Evolutionary conservation across 2,888 invertebrate species (phyloP).

Genomic region (Troides helena): DNA sequence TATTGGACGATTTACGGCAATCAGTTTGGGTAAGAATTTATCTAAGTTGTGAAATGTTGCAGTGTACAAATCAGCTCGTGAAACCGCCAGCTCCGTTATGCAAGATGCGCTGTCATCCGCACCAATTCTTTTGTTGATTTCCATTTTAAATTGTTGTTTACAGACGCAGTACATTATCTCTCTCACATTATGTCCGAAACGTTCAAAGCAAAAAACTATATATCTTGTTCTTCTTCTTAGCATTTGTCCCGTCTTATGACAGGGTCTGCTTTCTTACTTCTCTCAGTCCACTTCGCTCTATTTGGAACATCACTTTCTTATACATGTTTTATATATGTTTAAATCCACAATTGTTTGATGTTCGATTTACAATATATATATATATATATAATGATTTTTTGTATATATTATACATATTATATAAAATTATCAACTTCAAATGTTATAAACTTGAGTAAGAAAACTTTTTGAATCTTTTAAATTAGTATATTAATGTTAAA

Average conservation of each 20-base stretch:
- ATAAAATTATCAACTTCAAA: too few relatives aligned
- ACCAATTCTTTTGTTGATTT: constrained; percentile 16
- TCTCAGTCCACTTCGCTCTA: too few relatives aligned
- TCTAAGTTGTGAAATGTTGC: constrained; percentile 53
- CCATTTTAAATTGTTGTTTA: constrained; percentile 2
- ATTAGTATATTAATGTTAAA: too few relatives aligned
- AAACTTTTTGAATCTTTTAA: too few relatives aligned
- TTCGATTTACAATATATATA: too few relatives aligned
- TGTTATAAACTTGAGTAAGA: too few relatives aligned
- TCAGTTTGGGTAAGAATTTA: constrained; percentile 62
- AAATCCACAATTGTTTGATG: not conserved
- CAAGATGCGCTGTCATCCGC: constrained; percentile 40
- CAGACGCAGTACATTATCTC: not conserved
- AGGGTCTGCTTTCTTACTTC: too few relatives aligned
- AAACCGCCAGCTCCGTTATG: constrained; percentile 42
- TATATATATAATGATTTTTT: too few relatives aligned
- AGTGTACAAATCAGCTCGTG: constrained; percentile 46
- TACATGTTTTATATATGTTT: not conserved
- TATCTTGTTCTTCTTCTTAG: too few relatives aligned
- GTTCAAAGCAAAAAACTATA: not conserved
- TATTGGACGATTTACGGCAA: constrained; percentile 57
- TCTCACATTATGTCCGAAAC: not conserved
- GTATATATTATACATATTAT: too few relatives aligned
- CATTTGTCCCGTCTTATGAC: too few relatives aligned
- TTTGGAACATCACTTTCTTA: too few relatives aligned